Conservation (phyloP, 2,113 vertebrate genomes). For the Ceratotherium simum region DNA sequence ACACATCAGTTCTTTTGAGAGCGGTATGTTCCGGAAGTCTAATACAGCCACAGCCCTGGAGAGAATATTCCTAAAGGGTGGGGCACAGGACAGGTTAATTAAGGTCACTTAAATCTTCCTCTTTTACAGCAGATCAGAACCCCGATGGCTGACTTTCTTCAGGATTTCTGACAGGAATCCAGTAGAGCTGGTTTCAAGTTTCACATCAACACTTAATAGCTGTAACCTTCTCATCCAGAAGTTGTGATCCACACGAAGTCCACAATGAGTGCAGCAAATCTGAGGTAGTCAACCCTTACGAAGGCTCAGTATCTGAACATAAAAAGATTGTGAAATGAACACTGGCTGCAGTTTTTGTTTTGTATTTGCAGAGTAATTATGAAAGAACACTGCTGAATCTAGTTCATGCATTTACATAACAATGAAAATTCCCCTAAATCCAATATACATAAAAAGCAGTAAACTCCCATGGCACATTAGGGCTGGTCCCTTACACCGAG, state of each 20-base stretch:
- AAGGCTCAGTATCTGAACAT: constrained; percentile 92
- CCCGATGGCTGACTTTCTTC: constrained; percentile 90
- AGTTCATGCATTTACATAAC: constrained; percentile 82
- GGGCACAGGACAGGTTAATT: constrained; percentile 89
- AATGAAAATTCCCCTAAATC: constrained; percentile 86
- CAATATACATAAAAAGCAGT: constrained; percentile 87
- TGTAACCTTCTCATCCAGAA: constrained; percentile 90
- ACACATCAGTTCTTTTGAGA: constrained; percentile 81
- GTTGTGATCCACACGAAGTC: constrained; percentile 92
- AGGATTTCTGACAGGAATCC: constrained; percentile 89
- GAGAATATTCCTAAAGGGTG: constrained; percentile 87
- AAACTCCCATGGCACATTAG: constrained; percentile 86
- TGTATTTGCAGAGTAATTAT: constrained; percentile 84
- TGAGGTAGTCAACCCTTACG: constrained; percentile 94
- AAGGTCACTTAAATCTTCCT: constrained; percentile 98
- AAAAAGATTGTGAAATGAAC: constrained; percentile 91
- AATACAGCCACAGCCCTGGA: constrained; percentile 87
- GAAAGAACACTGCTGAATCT: constrained; percentile 86
- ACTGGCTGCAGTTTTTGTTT: constrained; percentile 85
- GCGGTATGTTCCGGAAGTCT: constrained; percentile 87
- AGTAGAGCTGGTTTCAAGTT: constrained; percentile 91
- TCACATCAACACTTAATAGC: constrained; percentile 89
- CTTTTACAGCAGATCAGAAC: constrained; percentile 91
- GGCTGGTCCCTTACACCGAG: constrained; percentile 83
- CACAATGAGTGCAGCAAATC: constrained; percentile 92